Percentiles rank a stretch among this genome's conserved stretches.
phyloP scores from a whole-genome alignment of 2,888 invertebrate genomes.

The Mesorhabditis belari region DNA sequence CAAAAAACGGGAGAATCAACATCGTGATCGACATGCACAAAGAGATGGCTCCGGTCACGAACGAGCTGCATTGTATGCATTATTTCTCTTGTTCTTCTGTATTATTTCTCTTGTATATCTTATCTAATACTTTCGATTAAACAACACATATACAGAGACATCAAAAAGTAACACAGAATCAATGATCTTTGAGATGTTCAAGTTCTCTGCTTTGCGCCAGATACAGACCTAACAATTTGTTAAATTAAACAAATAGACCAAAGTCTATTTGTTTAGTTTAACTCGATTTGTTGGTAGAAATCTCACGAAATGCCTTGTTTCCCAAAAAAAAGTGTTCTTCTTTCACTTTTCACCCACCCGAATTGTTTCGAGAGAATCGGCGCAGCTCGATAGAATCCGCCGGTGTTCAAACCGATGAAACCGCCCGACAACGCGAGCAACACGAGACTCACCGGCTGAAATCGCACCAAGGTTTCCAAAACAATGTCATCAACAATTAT shows the following conservation, averaged over 20 bases:
- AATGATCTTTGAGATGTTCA: too few species aligned
- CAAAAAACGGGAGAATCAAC: slow-evolving; percentile 30
- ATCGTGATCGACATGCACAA: slow-evolving; percentile 8
- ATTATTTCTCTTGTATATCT: background rate
- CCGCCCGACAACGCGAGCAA: background rate
- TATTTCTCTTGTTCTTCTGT: background rate
- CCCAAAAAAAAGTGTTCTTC: too few species aligned
- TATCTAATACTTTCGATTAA: background rate
- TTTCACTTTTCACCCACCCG: too few species aligned
- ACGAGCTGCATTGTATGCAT: background rate
- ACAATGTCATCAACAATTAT: too few species aligned
- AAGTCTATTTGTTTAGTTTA: too few species aligned
- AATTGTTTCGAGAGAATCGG: background rate
- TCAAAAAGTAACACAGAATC: too few species aligned
- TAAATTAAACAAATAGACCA: background rate
- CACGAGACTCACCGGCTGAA: background rate
- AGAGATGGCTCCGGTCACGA: background rate
- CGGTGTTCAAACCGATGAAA: background rate
- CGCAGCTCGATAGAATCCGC: background rate
- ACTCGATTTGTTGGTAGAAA: too few species aligned
- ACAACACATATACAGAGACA: background rate
- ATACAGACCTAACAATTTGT: too few species aligned
- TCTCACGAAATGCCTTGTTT: too few species aligned
- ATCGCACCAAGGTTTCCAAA: too few species aligned
- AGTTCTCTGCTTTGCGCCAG: background rate